Evolutionary conservation across 2,797 vertebrate genomes (phyloP).

Genomic region (Amblyraja radiata): DNA sequence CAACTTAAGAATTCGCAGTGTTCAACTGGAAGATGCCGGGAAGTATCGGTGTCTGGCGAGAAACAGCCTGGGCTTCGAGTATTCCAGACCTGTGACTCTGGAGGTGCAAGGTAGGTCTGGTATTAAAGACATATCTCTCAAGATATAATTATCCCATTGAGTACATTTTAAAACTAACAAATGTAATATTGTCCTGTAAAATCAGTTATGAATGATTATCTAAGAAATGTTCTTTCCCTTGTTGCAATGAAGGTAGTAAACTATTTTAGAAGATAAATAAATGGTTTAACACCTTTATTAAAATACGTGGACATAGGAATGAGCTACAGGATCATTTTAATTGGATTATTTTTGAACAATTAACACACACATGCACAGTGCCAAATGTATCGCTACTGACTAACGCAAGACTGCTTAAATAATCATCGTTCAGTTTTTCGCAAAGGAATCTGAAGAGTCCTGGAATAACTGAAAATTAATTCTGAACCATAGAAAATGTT

Average conservation of each 20-base stretch:
- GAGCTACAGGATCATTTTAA: background rate
- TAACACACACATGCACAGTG: background rate
- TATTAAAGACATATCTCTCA: background rate
- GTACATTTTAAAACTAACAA: background rate
- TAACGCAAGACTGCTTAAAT: background rate
- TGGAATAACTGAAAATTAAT: background rate
- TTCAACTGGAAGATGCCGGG: constrained; percentile 86
- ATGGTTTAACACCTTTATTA: background rate
- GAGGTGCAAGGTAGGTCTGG: constrained; percentile 79
- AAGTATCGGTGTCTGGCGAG: constrained; percentile 86
- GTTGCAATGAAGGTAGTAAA: background rate
- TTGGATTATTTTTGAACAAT: background rate
- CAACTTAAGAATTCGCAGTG: constrained; percentile 84
- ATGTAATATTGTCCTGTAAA: background rate
- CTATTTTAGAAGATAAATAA: background rate
- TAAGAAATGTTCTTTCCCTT: background rate
- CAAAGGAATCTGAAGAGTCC: background rate
- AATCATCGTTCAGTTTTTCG: background rate
- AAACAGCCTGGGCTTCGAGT: constrained; percentile 86
- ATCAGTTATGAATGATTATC: background rate
- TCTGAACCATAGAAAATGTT: background rate
- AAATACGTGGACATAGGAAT: background rate
- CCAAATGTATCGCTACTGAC: too few species aligned
- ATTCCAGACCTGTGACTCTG: constrained; percentile 78
- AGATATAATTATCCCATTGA: background rate